Evolutionary conservation across 2,797 vertebrate species (phyloP).

Genomic region (Mycteria americana): DNA sequence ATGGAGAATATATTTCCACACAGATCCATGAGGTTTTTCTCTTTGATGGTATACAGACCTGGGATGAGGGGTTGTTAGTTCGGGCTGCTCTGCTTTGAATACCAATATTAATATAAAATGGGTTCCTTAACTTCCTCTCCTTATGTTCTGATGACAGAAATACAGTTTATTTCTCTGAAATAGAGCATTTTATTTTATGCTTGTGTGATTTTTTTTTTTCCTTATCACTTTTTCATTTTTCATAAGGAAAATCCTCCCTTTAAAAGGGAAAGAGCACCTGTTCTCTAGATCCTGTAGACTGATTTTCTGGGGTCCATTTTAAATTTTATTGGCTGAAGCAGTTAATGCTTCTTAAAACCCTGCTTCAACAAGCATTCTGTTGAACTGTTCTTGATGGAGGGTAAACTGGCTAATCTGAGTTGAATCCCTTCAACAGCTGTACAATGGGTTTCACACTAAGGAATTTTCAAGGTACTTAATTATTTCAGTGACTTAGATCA

Average conservation of each 20-base stretch:
- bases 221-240: background rate
- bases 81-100: background rate
- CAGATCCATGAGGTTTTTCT: background rate
- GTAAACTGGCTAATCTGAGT: background rate
- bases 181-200: background rate
- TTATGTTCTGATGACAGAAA: background rate
- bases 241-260: background rate
- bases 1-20: background rate
- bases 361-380: background rate
- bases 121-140: background rate
- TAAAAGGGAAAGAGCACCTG: conserved; percentile 27
- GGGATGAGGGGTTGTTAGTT: background rate
- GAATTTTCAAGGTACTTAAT: background rate
- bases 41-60: background rate
- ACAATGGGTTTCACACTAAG: background rate
- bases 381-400: background rate
- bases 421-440: background rate
- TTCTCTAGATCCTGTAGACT: conserved; percentile 25
- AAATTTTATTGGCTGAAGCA: background rate
- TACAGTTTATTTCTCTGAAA: background rate
- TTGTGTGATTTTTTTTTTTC: background rate
- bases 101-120: background rate
- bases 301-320: background rate
- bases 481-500: background rate
- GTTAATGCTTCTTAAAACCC: background rate